Evolutionary conservation across 2,888 invertebrate genomes (phyloP).

Genomic region (Gonocerus acuteangulatus): DNA sequence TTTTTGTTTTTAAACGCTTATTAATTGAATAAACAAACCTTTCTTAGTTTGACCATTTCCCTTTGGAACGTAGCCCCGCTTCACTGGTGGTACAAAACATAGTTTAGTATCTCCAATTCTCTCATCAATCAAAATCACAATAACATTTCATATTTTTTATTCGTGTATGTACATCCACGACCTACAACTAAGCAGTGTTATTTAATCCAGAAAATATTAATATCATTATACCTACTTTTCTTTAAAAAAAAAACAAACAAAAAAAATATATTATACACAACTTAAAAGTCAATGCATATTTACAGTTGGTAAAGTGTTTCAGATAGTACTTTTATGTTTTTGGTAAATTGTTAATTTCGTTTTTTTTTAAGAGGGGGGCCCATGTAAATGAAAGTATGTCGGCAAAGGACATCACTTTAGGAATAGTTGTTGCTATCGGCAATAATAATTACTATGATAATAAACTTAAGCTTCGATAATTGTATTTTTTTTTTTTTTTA

Average conservation of each 20-base stretch:
- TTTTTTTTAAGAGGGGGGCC: too few relatives aligned
- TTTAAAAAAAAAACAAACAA: background rate
- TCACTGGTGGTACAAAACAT: slow-evolving; percentile 20
- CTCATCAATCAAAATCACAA: slow-evolving; percentile 4
- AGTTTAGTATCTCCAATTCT: slow-evolving; percentile 11
- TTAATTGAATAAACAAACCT: slow-evolving; percentile 23
- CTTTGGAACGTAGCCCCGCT: slow-evolving; percentile 24
- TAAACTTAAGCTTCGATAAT: too few relatives aligned
- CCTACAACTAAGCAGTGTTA: slow-evolving; percentile 13
- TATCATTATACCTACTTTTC: background rate
- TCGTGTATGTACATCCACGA: slow-evolving; percentile 21
- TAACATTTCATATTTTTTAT: background rate
- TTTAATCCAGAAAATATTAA: background rate
- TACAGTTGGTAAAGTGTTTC: too few relatives aligned
- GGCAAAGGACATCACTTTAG: too few relatives aligned
- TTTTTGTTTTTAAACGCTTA: background rate
- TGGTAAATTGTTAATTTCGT: too few relatives aligned
- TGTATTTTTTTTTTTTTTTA: too few relatives aligned
- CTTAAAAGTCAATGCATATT: background rate
- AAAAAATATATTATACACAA: background rate
- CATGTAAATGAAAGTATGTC: too few relatives aligned
- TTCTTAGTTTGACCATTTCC: slow-evolving; percentile 16
- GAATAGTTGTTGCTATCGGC: too few relatives aligned
- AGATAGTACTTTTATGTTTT: too few relatives aligned
- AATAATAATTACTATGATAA: too few relatives aligned